phyloP scores from a whole-genome alignment of 2,797 vertebrate species.

The Cirrhinus molitorella region DNA sequence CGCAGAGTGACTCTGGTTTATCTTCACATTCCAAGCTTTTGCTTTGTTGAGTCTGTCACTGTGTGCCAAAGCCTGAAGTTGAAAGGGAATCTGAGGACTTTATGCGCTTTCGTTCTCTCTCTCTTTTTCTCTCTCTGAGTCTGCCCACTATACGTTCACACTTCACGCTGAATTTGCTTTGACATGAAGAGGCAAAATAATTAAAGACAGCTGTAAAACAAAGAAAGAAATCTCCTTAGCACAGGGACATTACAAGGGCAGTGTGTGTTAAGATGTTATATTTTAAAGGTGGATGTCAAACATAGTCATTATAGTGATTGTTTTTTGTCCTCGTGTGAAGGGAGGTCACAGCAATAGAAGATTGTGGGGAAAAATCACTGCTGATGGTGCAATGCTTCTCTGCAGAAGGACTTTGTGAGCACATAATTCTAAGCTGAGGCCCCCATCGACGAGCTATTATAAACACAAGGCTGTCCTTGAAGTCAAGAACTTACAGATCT shows the following conservation, averaged over 20 bases:
- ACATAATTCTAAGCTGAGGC: conserved; percentile 38
- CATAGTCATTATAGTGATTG: conserved; percentile 33
- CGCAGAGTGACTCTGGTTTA: conserved; percentile 70
- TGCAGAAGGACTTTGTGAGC: conserved; percentile 39
- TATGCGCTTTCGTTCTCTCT: conserved; percentile 48
- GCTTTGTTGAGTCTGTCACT: conserved; percentile 69
- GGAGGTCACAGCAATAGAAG: conserved; percentile 27
- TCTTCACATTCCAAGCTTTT: conserved; percentile 69
- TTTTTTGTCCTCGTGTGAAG: conserved; percentile 8
- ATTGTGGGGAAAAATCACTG: conserved; percentile 51
- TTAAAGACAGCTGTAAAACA: conserved; percentile 35
- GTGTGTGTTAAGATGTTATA: background rate
- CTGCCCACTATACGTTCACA: background rate
- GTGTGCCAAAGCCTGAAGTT: conserved; percentile 65
- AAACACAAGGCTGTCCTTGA: conserved; percentile 31
- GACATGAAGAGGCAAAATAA: background rate
- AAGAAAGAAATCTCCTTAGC: conserved; percentile 6
- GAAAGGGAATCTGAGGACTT: conserved; percentile 59
- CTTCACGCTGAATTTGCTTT: conserved; percentile 7
- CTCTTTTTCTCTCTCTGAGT: conserved; percentile 37
- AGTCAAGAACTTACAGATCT: conserved; percentile 28
- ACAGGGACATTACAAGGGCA: conserved; percentile 8
- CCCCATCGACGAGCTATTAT: conserved; percentile 29
- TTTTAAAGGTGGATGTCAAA: conserved; percentile 31
- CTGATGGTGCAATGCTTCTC: conserved; percentile 38